Evolutionary conservation across 1,140 invertebrate genomes (phyloP).

Genomic region (Mesaphorura yosii): DNA sequence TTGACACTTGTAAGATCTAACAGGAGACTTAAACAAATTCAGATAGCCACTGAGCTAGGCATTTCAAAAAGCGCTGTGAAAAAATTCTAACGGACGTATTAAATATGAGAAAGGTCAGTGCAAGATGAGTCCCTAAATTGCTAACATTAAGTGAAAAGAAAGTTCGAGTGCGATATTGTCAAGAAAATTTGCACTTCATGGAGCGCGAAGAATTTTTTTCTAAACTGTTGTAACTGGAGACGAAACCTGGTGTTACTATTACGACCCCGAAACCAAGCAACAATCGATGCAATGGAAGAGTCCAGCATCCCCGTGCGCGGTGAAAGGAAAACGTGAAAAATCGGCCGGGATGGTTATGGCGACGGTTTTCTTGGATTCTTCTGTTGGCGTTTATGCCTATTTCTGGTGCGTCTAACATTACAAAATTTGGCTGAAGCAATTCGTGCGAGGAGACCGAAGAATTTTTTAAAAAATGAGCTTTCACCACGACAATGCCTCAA

Average conservation of each 20-base stretch:
- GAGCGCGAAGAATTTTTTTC: neutral
- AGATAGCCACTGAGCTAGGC: neutral
- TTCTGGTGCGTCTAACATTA: conserved; percentile 4
- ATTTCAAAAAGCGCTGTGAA: neutral
- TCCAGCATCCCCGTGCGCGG: conserved; percentile 14
- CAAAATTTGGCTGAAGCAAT: neutral
- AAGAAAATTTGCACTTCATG: conserved; percentile 7
- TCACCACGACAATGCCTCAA: conserved; percentile 3
- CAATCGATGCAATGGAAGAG: conserved; percentile 3
- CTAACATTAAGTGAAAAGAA: neutral
- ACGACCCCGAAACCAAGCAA: neutral
- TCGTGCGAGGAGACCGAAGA: neutral
- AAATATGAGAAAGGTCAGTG: conserved; percentile 1
- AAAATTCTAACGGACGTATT: neutral
- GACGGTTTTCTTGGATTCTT: conserved; percentile 3
- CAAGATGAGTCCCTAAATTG: conserved; percentile 1
- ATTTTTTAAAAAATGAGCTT: neutral
- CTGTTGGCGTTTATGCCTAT: neutral
- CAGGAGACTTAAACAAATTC: neutral
- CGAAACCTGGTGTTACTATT: neutral
- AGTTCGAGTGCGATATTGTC: conserved; percentile 1
- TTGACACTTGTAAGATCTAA: neutral
- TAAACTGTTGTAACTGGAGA: neutral
- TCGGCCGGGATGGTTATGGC: conserved; percentile 1
- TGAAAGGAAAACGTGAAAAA: conserved; percentile 26